Percentiles rank a stretch among this genome's conserved stretches.
phyloP scores from a whole-genome alignment of 2,888 invertebrate species.

The Andrena chrysosceles region DNA sequence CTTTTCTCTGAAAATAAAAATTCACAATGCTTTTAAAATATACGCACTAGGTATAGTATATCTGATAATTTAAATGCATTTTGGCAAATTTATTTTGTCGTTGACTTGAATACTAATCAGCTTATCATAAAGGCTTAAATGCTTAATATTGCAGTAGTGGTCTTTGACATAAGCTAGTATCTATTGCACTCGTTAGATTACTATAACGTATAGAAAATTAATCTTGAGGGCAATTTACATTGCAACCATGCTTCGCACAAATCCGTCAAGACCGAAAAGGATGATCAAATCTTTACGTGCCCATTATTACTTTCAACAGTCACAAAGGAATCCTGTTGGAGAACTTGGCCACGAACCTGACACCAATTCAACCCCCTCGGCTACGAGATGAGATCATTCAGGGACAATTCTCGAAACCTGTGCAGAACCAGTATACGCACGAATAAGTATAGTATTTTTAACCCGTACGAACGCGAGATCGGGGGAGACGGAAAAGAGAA shows the following conservation, averaged over 20 bases:
- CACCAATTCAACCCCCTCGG: constrained; percentile 34
- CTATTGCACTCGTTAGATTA: too few relatives aligned
- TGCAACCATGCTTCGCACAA: not conserved
- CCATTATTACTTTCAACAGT: constrained; percentile 10
- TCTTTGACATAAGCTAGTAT: too few relatives aligned
- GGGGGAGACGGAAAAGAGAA: constrained; percentile 53
- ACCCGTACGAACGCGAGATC: constrained; percentile 60
- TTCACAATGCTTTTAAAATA: too few relatives aligned
- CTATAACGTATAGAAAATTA: too few relatives aligned
- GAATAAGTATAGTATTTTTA: constrained; percentile 76
- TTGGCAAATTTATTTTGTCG: too few relatives aligned
- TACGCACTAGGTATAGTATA: not conserved
- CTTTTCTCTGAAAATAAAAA: not conserved
- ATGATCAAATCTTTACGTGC: constrained; percentile 35
- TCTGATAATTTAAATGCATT: not conserved
- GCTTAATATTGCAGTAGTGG: too few relatives aligned
- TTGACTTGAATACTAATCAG: too few relatives aligned
- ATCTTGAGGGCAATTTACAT: too few relatives aligned
- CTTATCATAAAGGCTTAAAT: too few relatives aligned
- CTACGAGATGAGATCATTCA: constrained; percentile 31
- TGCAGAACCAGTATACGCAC: constrained; percentile 55
- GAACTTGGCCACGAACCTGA: constrained; percentile 30
- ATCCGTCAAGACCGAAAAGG: not conserved
- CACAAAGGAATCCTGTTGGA: constrained; percentile 15
- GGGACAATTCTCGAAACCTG: constrained; percentile 66